Conservation (phyloP, 2,888 invertebrate genomes). For the Drosophila formosana region DNA sequence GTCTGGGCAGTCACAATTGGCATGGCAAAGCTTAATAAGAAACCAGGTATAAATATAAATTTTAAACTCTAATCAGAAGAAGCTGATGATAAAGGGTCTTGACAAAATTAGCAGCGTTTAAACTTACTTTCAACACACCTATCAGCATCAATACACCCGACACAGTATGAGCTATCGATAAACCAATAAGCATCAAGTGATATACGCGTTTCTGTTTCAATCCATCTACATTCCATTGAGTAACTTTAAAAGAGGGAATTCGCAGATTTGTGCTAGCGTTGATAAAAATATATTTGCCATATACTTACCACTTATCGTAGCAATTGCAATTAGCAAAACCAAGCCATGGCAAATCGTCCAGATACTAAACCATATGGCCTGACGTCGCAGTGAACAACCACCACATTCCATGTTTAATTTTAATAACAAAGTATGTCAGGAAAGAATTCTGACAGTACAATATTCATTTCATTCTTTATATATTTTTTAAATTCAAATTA, state of each 20-base stretch:
- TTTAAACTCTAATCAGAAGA: conserved; percentile 6
- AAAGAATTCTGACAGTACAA: not conserved
- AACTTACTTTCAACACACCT: conserved; percentile 17
- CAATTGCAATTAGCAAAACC: not conserved
- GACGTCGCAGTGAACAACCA: not conserved
- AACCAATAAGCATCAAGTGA: not conserved
- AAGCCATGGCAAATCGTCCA: conserved; percentile 7
- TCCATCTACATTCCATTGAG: not conserved
- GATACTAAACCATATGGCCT: conserved; percentile 6
- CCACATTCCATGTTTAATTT: conserved; percentile 8
- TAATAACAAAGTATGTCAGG: conserved; percentile 10
- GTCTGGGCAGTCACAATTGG: not conserved
- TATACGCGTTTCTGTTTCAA: not conserved
- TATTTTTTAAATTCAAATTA: no score
- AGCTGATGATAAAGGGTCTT: not conserved
- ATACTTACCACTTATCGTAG: conserved; percentile 7
- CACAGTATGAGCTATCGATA: not conserved
- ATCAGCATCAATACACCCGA: conserved; percentile 19
- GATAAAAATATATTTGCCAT: no score
- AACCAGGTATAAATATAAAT: conserved; percentile 12
- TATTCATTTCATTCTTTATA: conserved; percentile 1
- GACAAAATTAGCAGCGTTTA: not conserved
- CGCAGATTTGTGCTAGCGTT: not conserved
- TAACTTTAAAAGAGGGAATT: not conserved
- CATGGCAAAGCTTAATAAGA: conserved; percentile 15